Percentiles rank a stretch among this genome's conserved stretches.
phyloP scores from a whole-genome alignment of 2,797 vertebrate species.

The Arvicola amphibius region DNA sequence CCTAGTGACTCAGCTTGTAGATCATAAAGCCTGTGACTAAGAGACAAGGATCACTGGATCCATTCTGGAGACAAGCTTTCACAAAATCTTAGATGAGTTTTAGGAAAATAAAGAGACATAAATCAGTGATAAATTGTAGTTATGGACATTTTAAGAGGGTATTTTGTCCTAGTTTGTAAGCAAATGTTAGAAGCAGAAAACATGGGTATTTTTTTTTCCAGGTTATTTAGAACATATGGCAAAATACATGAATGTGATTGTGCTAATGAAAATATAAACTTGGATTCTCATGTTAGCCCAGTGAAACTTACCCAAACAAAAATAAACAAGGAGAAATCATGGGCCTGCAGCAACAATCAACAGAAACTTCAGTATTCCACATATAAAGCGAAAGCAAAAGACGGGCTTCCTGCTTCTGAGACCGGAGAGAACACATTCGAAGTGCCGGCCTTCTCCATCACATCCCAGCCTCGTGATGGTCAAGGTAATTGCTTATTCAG shows the following conservation, averaged over 20 bases:
- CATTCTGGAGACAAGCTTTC: background rate
- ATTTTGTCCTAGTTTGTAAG: constrained; percentile 54
- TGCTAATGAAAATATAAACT: constrained; percentile 60
- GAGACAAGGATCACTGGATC: background rate
- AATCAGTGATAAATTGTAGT: background rate
- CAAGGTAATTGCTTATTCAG: constrained; percentile 84
- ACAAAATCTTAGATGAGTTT: constrained; percentile 46
- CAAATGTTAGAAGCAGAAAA: constrained; percentile 43
- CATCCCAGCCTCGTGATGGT: constrained; percentile 78
- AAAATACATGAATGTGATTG: constrained; percentile 63
- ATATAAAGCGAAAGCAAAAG: constrained; percentile 71
- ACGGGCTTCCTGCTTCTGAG: constrained; percentile 76
- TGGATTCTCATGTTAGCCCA: constrained; percentile 62
- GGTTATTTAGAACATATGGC: constrained; percentile 86
- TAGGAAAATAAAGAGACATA: constrained; percentile 53
- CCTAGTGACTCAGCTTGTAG: background rate
- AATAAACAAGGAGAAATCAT: constrained; percentile 74
- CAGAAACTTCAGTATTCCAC: constrained; percentile 75
- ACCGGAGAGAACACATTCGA: constrained; percentile 71
- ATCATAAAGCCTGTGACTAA: background rate
- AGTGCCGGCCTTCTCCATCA: constrained; percentile 78
- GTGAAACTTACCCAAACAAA: constrained; percentile 75
- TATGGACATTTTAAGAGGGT: constrained; percentile 29
- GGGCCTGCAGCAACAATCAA: constrained; percentile 70
- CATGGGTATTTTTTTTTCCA: constrained; percentile 75